phyloP scores from a whole-genome alignment of 2,113 vertebrate species.

The Poeciliopsis occidentalis region DNA sequence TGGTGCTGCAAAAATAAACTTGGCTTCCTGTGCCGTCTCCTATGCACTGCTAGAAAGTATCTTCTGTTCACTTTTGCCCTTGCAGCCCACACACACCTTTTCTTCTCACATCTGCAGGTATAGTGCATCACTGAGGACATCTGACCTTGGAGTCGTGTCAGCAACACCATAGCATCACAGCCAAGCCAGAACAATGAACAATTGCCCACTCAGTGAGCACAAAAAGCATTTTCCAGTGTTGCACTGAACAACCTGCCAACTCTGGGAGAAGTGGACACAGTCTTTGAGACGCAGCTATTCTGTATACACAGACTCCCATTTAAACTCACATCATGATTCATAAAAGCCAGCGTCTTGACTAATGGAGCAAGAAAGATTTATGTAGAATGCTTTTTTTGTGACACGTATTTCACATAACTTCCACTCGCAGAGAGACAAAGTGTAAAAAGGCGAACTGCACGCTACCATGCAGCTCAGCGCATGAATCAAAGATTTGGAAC shows the following conservation, averaged over 20 bases:
- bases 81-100: background rate
- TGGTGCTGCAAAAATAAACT: conserved; percentile 1
- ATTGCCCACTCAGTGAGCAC: conserved; percentile 41
- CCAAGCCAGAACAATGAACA: too few relatives aligned
- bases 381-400: conserved; percentile 66
- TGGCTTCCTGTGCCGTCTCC: conserved; percentile 13
- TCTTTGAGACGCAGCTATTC: conserved; percentile 38
- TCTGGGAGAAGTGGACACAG: conserved; percentile 43
- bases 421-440: conserved; percentile 45
- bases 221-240: conserved; percentile 37
- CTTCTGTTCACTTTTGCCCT: conserved; percentile 26
- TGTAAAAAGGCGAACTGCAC: conserved; percentile 48
- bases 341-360: conserved; percentile 60
- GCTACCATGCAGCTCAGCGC: conserved; percentile 62
- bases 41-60: conserved; percentile 35
- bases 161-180: conserved; percentile 29
- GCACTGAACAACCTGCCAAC: conserved; percentile 50
- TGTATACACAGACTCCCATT: conserved; percentile 58
- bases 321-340: conserved; percentile 62
- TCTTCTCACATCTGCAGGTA: conserved; percentile 32
- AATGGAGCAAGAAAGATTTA: conserved; percentile 64
- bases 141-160: conserved; percentile 50
- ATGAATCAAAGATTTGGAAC: conserved; percentile 62
- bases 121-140: conserved; percentile 47
- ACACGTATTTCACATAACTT: conserved; percentile 61